Evolutionary conservation across 1,140 invertebrate species (phyloP).

Genomic region (Thalassaphorura encarpata): DNA sequence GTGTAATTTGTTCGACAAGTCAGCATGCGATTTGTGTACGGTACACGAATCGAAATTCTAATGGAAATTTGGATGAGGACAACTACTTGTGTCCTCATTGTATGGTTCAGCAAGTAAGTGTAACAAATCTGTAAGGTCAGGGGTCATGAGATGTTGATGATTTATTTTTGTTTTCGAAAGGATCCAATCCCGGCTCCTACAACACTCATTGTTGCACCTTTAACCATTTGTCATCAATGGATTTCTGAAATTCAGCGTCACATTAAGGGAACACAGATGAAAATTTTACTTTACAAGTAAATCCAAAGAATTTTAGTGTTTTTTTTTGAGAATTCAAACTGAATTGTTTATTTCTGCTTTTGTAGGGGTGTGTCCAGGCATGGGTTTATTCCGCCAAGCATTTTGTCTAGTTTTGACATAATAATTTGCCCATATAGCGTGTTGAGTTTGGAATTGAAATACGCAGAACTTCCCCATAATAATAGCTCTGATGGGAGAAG

Average conservation of each 20-base stretch:
- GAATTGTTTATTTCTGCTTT: conserved; percentile 7
- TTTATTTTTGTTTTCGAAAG: background rate
- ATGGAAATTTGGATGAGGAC: conserved; percentile 31
- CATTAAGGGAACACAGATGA: conserved; percentile 43
- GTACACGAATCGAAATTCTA: no score
- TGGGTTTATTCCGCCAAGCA: conserved; percentile 54
- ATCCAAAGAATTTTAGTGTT: no score
- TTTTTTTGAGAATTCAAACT: no score
- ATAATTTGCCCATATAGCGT: conserved; percentile 62
- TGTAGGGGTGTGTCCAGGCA: conserved; percentile 41
- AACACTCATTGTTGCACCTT: conserved; percentile 65
- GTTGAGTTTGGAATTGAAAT: conserved; percentile 51
- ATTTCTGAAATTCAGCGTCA: conserved; percentile 60
- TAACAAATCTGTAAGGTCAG: conserved; percentile 7
- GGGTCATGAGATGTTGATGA: background rate
- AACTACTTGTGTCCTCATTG: conserved; percentile 54
- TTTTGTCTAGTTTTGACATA: conserved; percentile 57
- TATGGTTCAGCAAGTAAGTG: conserved; percentile 35
- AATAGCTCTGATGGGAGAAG: conserved; percentile 39
- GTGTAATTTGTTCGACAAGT: no score
- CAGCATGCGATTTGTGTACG: no score
- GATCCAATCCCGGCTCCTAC: conserved; percentile 44
- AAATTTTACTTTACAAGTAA: conserved; percentile 47
- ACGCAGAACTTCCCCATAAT: conserved; percentile 45
- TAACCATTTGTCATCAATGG: conserved; percentile 60